These are phyloP conservation scores for Alfaro cultratus DNA, from an alignment of 2,797 vertebrate species.

Conservation along the genomic window DNA sequence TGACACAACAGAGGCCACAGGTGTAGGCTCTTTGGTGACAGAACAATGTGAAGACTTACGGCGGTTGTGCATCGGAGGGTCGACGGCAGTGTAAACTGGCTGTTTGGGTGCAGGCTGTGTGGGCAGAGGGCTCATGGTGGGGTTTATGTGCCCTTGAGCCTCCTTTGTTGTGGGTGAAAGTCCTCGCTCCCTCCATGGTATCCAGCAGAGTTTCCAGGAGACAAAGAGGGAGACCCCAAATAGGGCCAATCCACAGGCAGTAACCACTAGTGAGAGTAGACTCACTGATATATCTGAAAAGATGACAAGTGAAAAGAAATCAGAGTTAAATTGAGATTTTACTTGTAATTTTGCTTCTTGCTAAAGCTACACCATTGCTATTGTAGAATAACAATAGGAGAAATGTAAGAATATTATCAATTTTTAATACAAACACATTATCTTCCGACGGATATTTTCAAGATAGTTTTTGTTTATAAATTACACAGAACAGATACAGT, in stretches of 20 bases:
- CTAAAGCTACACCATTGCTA: neutral
- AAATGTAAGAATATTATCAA: neutral
- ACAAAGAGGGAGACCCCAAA: conserved; percentile 98
- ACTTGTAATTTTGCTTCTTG: neutral
- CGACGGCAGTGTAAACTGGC: conserved; percentile 89
- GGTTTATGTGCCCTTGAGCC: conserved; percentile 77
- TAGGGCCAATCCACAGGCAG: conserved; percentile 94
- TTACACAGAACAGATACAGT: neutral
- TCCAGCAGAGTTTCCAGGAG: conserved; percentile 99
- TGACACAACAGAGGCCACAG: conserved; percentile 88
- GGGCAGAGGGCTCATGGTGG: conserved; percentile 67
- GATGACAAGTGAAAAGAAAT: conserved; percentile 20
- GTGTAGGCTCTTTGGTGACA: conserved; percentile 84
- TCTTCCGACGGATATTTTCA: neutral
- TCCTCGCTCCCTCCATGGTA: conserved; percentile 95
- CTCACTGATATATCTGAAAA: conserved; percentile 94
- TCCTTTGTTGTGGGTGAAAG: conserved; percentile 88
- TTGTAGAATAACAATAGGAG: neutral
- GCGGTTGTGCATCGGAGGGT: conserved; percentile 85
- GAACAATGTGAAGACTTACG: conserved; percentile 84
- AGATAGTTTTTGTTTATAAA: neutral
- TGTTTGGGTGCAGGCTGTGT: conserved; percentile 80
- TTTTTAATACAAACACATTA: neutral
- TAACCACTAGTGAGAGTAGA: conserved; percentile 94
- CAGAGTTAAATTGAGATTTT: conserved; percentile 9